Base-by-base conservation (phyloP, 2,113 vertebrate genomes). In the Gavialis gangeticus region DNA sequence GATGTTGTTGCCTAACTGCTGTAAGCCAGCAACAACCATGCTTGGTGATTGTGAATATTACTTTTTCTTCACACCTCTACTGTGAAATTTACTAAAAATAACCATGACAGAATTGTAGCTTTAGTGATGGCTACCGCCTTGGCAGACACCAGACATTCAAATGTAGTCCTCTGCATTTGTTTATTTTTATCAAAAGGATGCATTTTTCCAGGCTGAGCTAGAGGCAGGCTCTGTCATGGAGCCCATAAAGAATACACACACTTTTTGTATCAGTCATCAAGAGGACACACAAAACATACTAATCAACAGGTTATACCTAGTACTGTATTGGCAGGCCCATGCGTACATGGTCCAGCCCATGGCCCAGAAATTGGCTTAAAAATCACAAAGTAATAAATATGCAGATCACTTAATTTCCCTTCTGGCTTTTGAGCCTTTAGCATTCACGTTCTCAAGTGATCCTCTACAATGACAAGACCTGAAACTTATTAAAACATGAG, bases 401-500 rank as follows among this genome's bases (percentile, higher is more conserved):
- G 58, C 62, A 37, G 14, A 13, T 59, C 16, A 71, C 79, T 55
- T 75, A 22, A 22, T 56, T 57, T 58, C n/a, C 82, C 12, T 76
- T 69, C 56, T 82, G 64, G 24, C 10, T 58, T 37, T 30, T 69
- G 63, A 83, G 66, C 27, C 69, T 93, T 84, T 71, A 75, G 54
- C 62, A 17, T 28, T 91, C 56, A 62, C 14, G 56, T 71, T 13
- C 59, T 76, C 55, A 64, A 24, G 12, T 71, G 55, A 46, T 77
- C 91, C 11, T 62, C 85, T 5, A 0, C 0, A 1, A 11, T 46
- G 75, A 80, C 60, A 27, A 91, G 93, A 54, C 27, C 27, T 88
- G 82, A 87, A 90, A 75, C n/a, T 22, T 89, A 60, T 79, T 84
- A 73, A 60, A 60, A 79, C 88, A 75, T 62, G 88, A 81, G 82